phyloP scores from a whole-genome alignment of 2,113 vertebrate species.

The Sphaerodactylus townsendi region DNA sequence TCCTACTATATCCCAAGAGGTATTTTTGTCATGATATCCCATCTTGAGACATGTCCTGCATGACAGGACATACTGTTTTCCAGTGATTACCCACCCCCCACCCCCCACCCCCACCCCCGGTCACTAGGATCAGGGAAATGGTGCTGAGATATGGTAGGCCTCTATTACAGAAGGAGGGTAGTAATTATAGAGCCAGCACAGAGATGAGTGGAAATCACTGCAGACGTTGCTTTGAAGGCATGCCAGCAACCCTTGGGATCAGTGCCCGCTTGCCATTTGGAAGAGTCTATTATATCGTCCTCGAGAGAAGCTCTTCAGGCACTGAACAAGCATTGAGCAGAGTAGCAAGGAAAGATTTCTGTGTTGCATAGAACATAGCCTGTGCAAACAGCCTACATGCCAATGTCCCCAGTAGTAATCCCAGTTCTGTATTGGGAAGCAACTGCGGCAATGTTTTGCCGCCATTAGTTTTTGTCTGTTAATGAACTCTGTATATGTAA shows the following conservation, averaged over 20 bases:
- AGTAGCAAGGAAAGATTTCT: slow-evolving; percentile 15
- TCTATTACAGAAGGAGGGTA: slow-evolving; percentile 3
- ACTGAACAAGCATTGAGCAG: neutral
- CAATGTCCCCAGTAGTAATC: neutral
- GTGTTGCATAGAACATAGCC: slow-evolving; percentile 2
- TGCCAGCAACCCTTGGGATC: slow-evolving; percentile 47
- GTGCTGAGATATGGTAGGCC: slow-evolving; percentile 37
- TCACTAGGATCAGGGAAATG: slow-evolving; percentile 35
- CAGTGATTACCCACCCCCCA: slow-evolving; percentile 25
- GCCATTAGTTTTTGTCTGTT: neutral
- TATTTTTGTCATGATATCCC: slow-evolving; percentile 40
- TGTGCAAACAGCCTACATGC: neutral
- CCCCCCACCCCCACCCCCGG: too few species aligned
- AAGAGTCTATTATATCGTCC: slow-evolving; percentile 7
- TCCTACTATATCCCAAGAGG: slow-evolving; percentile 28
- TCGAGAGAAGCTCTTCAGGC: slow-evolving; percentile 55
- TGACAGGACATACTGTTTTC: neutral
- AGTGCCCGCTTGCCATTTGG: slow-evolving; percentile 44
- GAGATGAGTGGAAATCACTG: slow-evolving; percentile 61
- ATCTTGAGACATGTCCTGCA: slow-evolving; percentile 28
- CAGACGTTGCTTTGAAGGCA: slow-evolving; percentile 41
- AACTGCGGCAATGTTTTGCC: neutral
- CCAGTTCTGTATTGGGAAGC: neutral
- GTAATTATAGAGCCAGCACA: slow-evolving; percentile 37
- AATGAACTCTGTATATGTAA: neutral